These are phyloP conservation scores for Odobenus rosmarus DNA, from an alignment of 2,113 vertebrate genomes.

Conservation along the genomic window DNA sequence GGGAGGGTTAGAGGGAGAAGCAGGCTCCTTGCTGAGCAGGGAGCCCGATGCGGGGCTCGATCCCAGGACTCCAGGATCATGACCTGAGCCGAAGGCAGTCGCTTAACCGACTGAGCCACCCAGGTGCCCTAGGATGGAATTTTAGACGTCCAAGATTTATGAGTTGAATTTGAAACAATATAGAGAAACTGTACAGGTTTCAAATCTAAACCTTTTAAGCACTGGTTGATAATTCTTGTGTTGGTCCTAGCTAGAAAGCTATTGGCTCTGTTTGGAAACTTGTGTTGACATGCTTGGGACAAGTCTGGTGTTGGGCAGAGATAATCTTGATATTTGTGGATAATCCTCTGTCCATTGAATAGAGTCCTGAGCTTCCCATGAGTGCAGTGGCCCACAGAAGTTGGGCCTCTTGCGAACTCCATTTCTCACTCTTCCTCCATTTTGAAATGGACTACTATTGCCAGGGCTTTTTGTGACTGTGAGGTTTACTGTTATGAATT, in stretches of 20 bases:
- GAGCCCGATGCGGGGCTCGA: too few relatives aligned
- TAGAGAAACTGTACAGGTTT: neutral
- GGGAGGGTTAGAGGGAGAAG: too few relatives aligned
- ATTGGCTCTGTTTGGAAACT: neutral
- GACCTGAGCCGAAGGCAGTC: too few relatives aligned
- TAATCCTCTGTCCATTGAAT: neutral
- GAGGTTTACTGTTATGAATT: neutral
- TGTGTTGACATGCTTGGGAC: neutral
- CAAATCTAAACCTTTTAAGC: neutral
- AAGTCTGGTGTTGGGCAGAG: neutral
- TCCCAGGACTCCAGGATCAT: too few relatives aligned
- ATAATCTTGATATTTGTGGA: neutral
- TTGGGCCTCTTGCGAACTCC: neutral
- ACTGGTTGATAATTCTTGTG: neutral
- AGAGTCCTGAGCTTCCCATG: neutral
- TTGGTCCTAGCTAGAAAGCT: neutral
- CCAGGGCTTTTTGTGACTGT: neutral
- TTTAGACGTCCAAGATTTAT: neutral
- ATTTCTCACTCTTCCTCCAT: neutral
- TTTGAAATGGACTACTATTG: neutral
- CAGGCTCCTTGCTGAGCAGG: too few relatives aligned
- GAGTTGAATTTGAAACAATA: neutral
- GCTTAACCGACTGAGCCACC: too few relatives aligned
- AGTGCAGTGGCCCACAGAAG: neutral
- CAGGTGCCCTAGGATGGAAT: neutral